Percentiles rank a stretch among this genome's conserved stretches.
These are phyloP conservation scores for Metopia argyrocephala DNA, from an alignment of 2,888 invertebrate genomes.

Conservation along the genomic window DNA sequence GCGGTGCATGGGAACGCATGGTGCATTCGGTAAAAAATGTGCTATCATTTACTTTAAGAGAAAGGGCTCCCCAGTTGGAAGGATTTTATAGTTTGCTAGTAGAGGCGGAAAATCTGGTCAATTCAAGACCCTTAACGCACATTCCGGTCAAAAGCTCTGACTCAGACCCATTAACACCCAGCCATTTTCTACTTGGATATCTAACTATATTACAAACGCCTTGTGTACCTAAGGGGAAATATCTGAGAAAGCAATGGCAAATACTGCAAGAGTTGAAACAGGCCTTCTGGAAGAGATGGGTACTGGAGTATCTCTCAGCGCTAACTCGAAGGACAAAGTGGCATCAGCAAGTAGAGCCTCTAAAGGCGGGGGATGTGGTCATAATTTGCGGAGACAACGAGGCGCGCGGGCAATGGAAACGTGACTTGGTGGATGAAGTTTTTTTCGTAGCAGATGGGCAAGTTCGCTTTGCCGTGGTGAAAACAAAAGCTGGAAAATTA, in stretches of 20 bases:
- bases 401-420: too few relatives aligned
- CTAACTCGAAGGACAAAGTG: conserved; percentile 41
- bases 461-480: too few relatives aligned
- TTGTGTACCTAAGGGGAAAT: conserved; percentile 10
- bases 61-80: too few relatives aligned
- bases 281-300: too few relatives aligned
- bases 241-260: conserved; percentile 59
- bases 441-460: too few relatives aligned
- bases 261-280: conserved; percentile 57
- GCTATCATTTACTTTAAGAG: conserved; percentile 55
- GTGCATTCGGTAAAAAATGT: conserved; percentile 54
- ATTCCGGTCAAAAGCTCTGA: conserved; percentile 40
- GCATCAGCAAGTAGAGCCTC: conserved; percentile 33
- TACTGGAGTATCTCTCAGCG: conserved; percentile 42
- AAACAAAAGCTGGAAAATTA: too few relatives aligned
- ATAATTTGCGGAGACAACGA: too few relatives aligned
- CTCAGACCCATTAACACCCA: conserved; percentile 58
- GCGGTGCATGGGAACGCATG: conserved; percentile 58
- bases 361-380: conserved; percentile 49
- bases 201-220: conserved; percentile 58
- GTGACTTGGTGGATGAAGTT: too few relatives aligned
- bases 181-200: conserved; percentile 57
- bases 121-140: conserved; percentile 59
- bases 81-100: too few relatives aligned
- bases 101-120: too few relatives aligned